Percentiles rank a stretch among this genome's conserved stretches.
These are phyloP conservation scores for Pseudoatta argentina DNA, from an alignment of 1,140 invertebrate genomes.

Conservation along the genomic window DNA sequence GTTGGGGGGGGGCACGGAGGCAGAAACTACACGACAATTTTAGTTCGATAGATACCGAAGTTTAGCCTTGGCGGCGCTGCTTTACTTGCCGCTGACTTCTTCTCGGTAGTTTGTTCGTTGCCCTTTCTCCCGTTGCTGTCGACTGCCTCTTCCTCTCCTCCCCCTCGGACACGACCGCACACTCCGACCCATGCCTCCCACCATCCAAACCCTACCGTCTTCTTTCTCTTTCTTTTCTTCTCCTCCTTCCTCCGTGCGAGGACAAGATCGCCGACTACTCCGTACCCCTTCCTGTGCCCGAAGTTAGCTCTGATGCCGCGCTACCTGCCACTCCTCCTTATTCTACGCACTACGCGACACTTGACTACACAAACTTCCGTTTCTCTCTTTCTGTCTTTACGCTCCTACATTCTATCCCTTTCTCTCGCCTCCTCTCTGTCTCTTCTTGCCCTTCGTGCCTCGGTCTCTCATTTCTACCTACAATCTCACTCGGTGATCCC, in stretches of 20 bases:
- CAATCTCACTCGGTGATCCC: not conserved
- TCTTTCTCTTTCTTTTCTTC: slow-evolving; percentile 67
- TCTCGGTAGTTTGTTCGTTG: slow-evolving; percentile 85
- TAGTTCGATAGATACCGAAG: slow-evolving; percentile 85
- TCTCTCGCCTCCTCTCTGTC: slow-evolving; percentile 45
- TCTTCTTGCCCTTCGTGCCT: slow-evolving; percentile 1
- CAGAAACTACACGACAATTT: slow-evolving; percentile 86
- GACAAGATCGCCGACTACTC: slow-evolving; percentile 70
- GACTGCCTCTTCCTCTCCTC: slow-evolving; percentile 57
- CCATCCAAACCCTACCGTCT: slow-evolving; percentile 51
- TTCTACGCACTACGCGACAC: slow-evolving; percentile 77
- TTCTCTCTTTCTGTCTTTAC: slow-evolving; percentile 39
- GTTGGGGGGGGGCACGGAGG: slow-evolving; percentile 73
- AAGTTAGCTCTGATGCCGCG: slow-evolving; percentile 69
- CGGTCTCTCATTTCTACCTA: not conserved
- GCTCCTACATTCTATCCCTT: slow-evolving; percentile 21
- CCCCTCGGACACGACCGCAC: slow-evolving; percentile 68
- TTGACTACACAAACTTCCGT: slow-evolving; percentile 71
- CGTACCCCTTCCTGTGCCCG: slow-evolving; percentile 68
- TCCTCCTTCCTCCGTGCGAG: slow-evolving; percentile 25
- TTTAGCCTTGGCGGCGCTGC: slow-evolving; percentile 84
- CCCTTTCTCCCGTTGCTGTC: slow-evolving; percentile 69
- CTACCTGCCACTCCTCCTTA: slow-evolving; percentile 75
- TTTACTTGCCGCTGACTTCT: slow-evolving; percentile 84
- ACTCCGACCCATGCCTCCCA: slow-evolving; percentile 64